Base-by-base conservation (phyloP, 2,113 vertebrate genomes). In the Tragelaphus imberbis region DNA sequence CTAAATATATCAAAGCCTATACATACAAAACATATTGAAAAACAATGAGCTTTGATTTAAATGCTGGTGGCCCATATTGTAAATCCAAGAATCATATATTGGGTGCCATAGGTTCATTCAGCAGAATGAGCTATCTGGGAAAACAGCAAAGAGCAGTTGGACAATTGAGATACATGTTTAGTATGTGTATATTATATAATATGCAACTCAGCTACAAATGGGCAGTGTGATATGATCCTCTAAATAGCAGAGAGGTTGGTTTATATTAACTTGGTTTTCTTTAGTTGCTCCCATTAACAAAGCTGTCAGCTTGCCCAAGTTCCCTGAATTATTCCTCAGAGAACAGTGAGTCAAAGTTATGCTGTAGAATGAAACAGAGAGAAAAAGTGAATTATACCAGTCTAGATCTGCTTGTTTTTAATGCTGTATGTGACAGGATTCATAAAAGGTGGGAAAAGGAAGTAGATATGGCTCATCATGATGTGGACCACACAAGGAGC, bases 361-460 rank as follows among this genome's bases (percentile, higher is more conserved):
- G 2, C 7, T 90, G 44, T 95, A 55, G 75, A 90, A 84, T 33
- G 87, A 96, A 53, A 15, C 21, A 81, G 44, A 87, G 94, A 97
- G 23, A 97, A 96, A 28, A 98, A 93, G 14, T 1, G 44, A 81
- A 96, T 28, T 58, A 98, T 53, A 14, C 95, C 94, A 40, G 0
- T 94, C 15, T 90, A 96, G 36, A 98, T 97, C 36, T 97, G 96
- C 82, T 97, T 97, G 27, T 80, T 97, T 92, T 98, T 98, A 93
- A 97, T 96, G 85, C 98, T 98, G 13, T 98, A 97, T 28, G 97
- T 97, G 51, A 98, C 84, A 55, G 97, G 96, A 8, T 98, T 98
- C 97, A 98, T 97, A 44, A 98, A 97, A 82, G 94, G 97, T 11
- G 98, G 97, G 0, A 97, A 98, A 91, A 98, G 97, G n/a, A 98